Evolutionary conservation across 2,888 invertebrate species (phyloP), one percentile per base, ranked within the genome.

Genomic region (Brachynemurus nebulosus): DNA sequence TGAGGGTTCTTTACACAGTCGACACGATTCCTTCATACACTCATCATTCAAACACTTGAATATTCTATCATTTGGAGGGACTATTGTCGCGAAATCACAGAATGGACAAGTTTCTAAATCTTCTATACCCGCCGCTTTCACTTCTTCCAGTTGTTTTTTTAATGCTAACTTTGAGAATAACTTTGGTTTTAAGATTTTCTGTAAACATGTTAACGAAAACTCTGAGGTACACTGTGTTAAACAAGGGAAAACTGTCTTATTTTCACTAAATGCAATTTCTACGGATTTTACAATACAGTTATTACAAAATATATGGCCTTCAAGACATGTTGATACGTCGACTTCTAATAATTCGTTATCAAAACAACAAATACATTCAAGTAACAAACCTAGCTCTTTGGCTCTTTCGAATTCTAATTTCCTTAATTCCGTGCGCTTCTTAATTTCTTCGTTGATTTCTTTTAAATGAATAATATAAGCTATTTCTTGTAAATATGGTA

Each of bases 41-140:
- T 71, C 69, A 0, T 68, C 65, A 58, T 74, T 73, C 12, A 68
- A 58, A 52, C 76, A 76, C 20, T 60, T 61, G 52, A 76, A 72
- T 1, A 73, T 59, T 48, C 60, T 62, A 45, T 67, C 61, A n/a
- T 52, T 57, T 7, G 57, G 57, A 1, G 58, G 50, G 3, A 71
- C 67, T 49, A 73, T 69, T 20, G 65, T 69, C 18, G 69, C 69
- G 56, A 70, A 75, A 48, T 69, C 66, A 55, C 76, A 76, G 55
- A 70, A 73, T 9, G 74, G 74, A 58, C 76, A 76, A 17, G 56
- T 57, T 44, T 68, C 72, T 33, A 76, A 58, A 47, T 70, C 71
- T 19, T 69, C 66, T 25, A 75, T 66, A n/a, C 66, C 66, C 0
- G 74, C 74, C 3, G 64, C 58, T 48, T 58, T 59, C n/a, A 75